Base-by-base conservation (phyloP, 1,140 invertebrate species). In the Zaprionus camerounensis region DNA sequence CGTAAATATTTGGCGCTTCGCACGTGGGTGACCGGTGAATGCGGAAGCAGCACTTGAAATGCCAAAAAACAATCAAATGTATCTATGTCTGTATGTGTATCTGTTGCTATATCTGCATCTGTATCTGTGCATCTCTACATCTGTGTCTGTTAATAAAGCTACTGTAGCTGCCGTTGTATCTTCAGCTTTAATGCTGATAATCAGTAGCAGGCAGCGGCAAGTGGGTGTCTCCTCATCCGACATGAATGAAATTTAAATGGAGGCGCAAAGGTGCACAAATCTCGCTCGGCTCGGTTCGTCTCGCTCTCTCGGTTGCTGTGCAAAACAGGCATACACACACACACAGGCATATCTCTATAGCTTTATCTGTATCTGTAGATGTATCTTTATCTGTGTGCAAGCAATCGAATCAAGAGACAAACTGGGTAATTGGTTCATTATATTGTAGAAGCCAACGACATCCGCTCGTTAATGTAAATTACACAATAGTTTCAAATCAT, bases 401-500 rank as follows among this genome's bases (percentile, higher is more conserved):
- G 83, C 84, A 90, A 90, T 88, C 84, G 81, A 88, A 88, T 88
- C 81, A 87, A 87, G 84, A 87, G 81, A 88, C 81, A 87, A 88
- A 87, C 84, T 87, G 84, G 84, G 85, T 88, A 87, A 87, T 87
- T 87, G 84, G 81, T 87, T 87, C 84, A 88, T 88, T 88, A 87
- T 87, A 88, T 83, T 83, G 83, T 87, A 71, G 80, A 76, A 88
- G 75, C 81, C 84, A 84, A 84, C 84, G 81, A 84, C 84, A 90
- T 88, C 84, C 84, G 84, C 81, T 88, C 76, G 84, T 84, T 88
- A 88, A 88, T 88, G 84, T 88, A 90, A 88, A 90, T 88, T 88
- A 88, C 84, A 88, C 84, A 88, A 88, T 88, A 87, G 83, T 86
- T 86, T 88, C 55, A 76, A 80, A 82, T 78, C 53, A 82, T 69